Evolutionary conservation across 2,113 vertebrate genomes (phyloP).

Genomic region (Rhinolophus sinicus): DNA sequence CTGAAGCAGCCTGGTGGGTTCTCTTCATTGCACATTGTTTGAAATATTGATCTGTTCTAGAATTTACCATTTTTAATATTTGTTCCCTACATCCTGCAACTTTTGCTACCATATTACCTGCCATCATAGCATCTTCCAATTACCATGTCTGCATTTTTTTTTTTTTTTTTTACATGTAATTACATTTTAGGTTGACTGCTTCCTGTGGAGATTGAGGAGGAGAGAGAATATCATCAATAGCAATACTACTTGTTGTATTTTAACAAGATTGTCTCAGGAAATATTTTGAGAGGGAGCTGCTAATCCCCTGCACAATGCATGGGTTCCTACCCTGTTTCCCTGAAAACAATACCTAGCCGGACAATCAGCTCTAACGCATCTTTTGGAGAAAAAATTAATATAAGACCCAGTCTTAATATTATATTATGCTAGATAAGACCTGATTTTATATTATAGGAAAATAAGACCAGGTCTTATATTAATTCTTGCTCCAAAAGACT

Average conservation of each 20-base stretch:
- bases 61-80: conserved; percentile 12
- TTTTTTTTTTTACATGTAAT: conserved; percentile 53
- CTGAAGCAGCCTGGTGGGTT: background rate
- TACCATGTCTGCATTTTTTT: background rate
- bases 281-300: background rate
- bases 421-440: too few species aligned
- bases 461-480: too few species aligned
- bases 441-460: too few species aligned
- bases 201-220: background rate
- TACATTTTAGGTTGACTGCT: conserved; percentile 45
- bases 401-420: too few species aligned
- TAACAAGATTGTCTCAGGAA: background rate
- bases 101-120: conserved; percentile 2
- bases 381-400: too few species aligned
- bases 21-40: background rate
- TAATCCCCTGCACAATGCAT: background rate
- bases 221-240: background rate
- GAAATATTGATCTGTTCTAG: background rate
- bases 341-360: too few species aligned
- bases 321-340: background rate
- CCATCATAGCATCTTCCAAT: conserved; percentile 58
- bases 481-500: too few species aligned
- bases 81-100: background rate
- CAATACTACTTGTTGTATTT: background rate
- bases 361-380: too few species aligned